Conservation (phyloP, 2,113 vertebrate genomes). For the Aldabrachelys gigantea region DNA sequence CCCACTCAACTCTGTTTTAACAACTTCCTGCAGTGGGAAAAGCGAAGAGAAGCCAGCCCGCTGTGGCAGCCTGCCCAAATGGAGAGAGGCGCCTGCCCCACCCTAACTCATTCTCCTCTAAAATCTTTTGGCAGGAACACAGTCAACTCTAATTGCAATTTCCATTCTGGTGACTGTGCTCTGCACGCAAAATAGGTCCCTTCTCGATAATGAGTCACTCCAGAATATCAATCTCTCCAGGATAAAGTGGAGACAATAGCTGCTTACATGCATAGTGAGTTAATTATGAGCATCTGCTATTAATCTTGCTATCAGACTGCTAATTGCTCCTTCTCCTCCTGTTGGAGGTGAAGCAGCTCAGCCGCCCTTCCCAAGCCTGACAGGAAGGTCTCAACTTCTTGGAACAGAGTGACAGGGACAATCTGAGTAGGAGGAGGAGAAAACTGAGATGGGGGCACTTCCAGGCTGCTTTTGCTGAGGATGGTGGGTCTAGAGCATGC, state of each 20-base stretch:
- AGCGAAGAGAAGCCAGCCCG: rapidly evolving
- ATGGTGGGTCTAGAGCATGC: rapidly evolving
- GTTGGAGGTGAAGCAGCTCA: constrained; percentile 46
- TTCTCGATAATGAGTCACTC: constrained; percentile 71
- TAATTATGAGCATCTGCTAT: constrained; percentile 76
- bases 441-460: no score
- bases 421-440: neutral
- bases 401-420: rapidly evolving
- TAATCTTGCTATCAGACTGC: constrained; percentile 75
- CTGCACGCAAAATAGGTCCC: constrained; percentile 62
- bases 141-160: constrained; percentile 63
- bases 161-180: constrained; percentile 63
- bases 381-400: rapidly evolving
- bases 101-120: neutral
- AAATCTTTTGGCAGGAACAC: constrained; percentile 15
- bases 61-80: rapidly evolving
- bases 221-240: constrained; percentile 65
- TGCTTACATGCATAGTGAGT: constrained; percentile 75
- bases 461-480: neutral
- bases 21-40: neutral
- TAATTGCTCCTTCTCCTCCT: constrained; percentile 71
- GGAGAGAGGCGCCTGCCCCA: neutral
- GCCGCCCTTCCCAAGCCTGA: neutral
- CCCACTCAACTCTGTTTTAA: neutral
- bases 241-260: constrained; percentile 72